Evolutionary conservation across 2,797 vertebrate species (phyloP).

Genomic region (Pygocentrus nattereri): DNA sequence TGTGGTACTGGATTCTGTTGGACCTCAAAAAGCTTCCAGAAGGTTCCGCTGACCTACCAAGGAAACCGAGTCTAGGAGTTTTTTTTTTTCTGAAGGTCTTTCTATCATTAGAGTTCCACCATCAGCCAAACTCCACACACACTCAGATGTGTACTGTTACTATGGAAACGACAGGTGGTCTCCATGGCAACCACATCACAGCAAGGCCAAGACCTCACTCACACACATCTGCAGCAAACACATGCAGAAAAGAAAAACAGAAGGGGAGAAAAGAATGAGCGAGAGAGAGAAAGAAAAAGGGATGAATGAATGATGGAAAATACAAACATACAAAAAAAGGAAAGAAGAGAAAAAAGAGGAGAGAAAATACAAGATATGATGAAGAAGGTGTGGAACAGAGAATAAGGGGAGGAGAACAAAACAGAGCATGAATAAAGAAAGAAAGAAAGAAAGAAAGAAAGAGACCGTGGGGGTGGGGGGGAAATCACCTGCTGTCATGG

Average conservation of each 20-base stretch:
- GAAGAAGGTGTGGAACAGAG: neutral
- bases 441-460: neutral
- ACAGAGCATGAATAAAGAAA: neutral
- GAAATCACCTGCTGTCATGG: conserved; percentile 98
- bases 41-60: no score
- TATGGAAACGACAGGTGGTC: conserved; percentile 2
- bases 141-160: neutral
- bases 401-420: neutral
- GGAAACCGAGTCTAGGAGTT: neutral
- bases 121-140: neutral
- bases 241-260: neutral
- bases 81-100: neutral
- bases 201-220: neutral
- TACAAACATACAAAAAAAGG: conserved; percentile 39
- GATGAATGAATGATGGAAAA: conserved; percentile 10
- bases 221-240: neutral
- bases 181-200: neutral
- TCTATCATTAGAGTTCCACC: neutral
- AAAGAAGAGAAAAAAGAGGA: neutral
- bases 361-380: conserved; percentile 2
- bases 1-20: no score
- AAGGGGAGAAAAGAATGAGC: neutral
- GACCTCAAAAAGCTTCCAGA: no score
- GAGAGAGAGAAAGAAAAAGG: neutral
- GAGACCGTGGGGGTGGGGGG: conserved; percentile 71